These are phyloP conservation scores for Pomatostomus ruficeps DNA, from an alignment of 2,113 vertebrate genomes.

Conservation along the genomic window DNA sequence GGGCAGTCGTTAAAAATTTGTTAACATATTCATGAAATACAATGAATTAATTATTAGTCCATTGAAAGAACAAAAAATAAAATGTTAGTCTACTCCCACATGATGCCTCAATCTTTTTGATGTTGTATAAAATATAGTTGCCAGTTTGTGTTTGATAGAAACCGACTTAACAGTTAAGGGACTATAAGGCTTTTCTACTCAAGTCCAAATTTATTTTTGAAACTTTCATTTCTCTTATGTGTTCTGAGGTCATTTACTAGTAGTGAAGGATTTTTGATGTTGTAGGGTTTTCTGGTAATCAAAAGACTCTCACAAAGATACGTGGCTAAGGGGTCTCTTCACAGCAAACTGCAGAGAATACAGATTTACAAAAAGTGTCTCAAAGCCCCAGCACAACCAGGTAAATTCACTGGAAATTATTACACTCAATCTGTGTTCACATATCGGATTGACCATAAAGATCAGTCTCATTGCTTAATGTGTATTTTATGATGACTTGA, in stretches of 20 bases:
- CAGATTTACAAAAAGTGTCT: not conserved
- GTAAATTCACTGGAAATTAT: not conserved
- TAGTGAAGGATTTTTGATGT: not conserved
- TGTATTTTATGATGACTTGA: not conserved
- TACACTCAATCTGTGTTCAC: not conserved
- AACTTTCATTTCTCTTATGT: not conserved
- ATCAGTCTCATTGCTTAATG: not conserved
- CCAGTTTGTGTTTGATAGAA: not conserved
- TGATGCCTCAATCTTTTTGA: not conserved
- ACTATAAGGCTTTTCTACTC: not conserved
- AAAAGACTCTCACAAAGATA: not conserved
- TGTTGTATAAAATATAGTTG: not conserved
- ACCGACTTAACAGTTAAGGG: not conserved
- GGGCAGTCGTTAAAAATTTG: constrained; percentile 20
- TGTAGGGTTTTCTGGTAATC: not conserved
- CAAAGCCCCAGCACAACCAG: not conserved
- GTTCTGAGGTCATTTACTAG: not conserved
- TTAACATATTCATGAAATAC: constrained; percentile 37
- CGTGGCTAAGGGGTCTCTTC: not conserved
- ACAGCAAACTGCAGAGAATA: not conserved
- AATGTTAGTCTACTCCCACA: not conserved
- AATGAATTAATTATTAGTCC: constrained; percentile 31
- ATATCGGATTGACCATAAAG: not conserved
- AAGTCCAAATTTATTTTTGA: not conserved
- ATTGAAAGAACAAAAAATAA: constrained; percentile 13